Evolutionary conservation across 2,888 invertebrate species (phyloP), one percentile per base, ranked within the genome.

Genomic region (Drosophila neonasuta): DNA sequence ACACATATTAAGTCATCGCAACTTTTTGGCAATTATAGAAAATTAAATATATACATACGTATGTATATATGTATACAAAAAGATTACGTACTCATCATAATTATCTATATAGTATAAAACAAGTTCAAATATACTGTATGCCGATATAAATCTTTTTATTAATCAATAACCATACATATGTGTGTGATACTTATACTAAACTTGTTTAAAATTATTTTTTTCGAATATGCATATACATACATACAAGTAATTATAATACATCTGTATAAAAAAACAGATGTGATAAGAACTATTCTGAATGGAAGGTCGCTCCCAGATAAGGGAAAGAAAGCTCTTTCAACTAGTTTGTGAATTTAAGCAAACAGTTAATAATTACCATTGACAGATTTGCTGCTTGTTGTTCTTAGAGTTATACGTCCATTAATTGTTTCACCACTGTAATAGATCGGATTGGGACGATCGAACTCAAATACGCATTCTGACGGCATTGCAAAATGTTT

Each of bases 351-450:
- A 2, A 10, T 54, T 9, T 45, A 36, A 29, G 24, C 15, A 45
- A 55, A 13, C 13, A 10, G 7, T 4, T 6, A 3, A 24, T 44
- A 17, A 42, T 61, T 68, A 84, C 88, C 76, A 70, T 77, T 74
- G 2, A 88, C 80, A 3, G 70, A 45, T 57, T 84, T 84, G 46
- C 65, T 63, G 45, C 61, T 71, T n/a, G 70, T 68, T 11, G 84
- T 86, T 0, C 44, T 72, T 8, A 88, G 45, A 15, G 65, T 29
- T 42, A 86, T 60, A 1, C 77, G 70, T n/a, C 88, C 88, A 60
- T 74, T 79, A 10, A 88, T 70, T 17, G 68, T 77, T 64, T 88
- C 86, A n/a, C 88, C 88, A 45, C 87, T 86, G 32, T 77, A 78
- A 54, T 87, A 88, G 20, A 88, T 74, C 5, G 80, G 77, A 48